Percentiles rank a stretch among this genome's conserved stretches.
Evolutionary conservation across 2,888 invertebrate species (phyloP).

Genomic region (Stomorhina lunata): DNA sequence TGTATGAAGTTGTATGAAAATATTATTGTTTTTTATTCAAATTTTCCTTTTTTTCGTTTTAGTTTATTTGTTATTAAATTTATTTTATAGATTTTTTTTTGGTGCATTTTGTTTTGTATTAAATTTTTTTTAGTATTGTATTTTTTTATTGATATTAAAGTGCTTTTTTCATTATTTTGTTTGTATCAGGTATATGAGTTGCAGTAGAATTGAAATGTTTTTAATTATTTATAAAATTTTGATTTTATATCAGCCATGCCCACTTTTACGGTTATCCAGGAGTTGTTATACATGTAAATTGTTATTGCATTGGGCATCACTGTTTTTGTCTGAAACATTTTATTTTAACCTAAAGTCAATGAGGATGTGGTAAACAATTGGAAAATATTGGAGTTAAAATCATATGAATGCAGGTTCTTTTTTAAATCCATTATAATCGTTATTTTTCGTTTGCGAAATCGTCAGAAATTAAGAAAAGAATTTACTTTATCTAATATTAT

Average conservation of each 20-base stretch:
- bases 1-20: conserved; percentile 64
- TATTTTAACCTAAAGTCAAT: conserved; percentile 22
- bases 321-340: conserved; percentile 1
- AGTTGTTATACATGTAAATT: too few species aligned
- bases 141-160: conserved; percentile 38
- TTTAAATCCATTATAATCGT: too few species aligned
- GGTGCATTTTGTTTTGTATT: conserved; percentile 50
- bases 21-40: conserved; percentile 38
- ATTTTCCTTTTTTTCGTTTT: conserved; percentile 18
- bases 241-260: too few species aligned
- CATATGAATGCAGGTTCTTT: not conserved
- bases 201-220: conserved; percentile 51
- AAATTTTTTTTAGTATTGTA: conserved; percentile 15
- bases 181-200: conserved; percentile 64
- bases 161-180: conserved; percentile 28
- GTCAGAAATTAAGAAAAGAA: too few species aligned
- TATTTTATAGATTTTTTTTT: conserved; percentile 33
- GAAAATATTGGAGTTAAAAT: not conserved
- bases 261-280: too few species aligned
- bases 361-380: conserved; percentile 7
- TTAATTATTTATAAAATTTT: conserved; percentile 12
- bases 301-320: too few species aligned
- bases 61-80: conserved; percentile 47
- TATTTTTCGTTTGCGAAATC: too few species aligned
- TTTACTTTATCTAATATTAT: too few species aligned